phyloP scores from a whole-genome alignment of 1,140 invertebrate genomes.

The Leucophenga varia region DNA sequence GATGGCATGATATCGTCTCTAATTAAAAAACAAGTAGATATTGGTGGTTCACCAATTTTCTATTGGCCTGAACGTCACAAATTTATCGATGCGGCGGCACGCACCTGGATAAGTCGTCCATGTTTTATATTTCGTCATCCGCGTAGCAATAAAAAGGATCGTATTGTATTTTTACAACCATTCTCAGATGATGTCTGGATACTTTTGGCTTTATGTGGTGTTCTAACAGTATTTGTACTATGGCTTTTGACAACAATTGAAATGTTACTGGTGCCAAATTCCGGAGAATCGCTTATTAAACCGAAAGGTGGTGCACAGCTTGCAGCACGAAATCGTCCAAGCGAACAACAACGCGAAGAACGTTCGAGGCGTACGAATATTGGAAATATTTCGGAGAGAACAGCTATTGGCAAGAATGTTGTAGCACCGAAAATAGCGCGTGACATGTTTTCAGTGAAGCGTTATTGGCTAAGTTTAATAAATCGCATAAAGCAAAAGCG shows the following conservation, averaged over 20 bases:
- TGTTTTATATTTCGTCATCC: conserved; percentile 69
- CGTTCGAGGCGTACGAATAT: too few relatives aligned
- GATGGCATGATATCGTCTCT: conserved; percentile 69
- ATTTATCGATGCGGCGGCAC: conserved; percentile 63
- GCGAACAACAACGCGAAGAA: too few relatives aligned
- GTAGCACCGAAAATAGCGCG: too few relatives aligned
- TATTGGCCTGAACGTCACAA: conserved; percentile 61
- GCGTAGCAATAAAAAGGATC: conserved; percentile 62
- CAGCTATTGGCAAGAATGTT: too few relatives aligned
- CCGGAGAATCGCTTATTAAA: conserved; percentile 37
- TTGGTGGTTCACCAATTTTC: conserved; percentile 64
- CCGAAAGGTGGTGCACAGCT: conserved; percentile 34
- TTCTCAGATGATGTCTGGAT: conserved; percentile 62
- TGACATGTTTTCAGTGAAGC: conserved; percentile 6
- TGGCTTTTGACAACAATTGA: conserved; percentile 47
- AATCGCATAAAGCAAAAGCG: too few relatives aligned
- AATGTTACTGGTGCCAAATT: conserved; percentile 35
- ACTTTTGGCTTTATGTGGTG: conserved; percentile 49
- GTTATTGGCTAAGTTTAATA: conserved; percentile 6
- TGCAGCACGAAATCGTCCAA: too few relatives aligned
- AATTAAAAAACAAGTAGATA: conserved; percentile 61
- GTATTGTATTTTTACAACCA: conserved; percentile 63
- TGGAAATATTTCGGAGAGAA: too few relatives aligned
- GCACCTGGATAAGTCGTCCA: conserved; percentile 60
- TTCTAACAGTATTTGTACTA: conserved; percentile 39